Evolutionary conservation across 1,140 invertebrate genomes (phyloP), one percentile per base, ranked within the genome.

Genomic region (Bombus pyrosoma): DNA sequence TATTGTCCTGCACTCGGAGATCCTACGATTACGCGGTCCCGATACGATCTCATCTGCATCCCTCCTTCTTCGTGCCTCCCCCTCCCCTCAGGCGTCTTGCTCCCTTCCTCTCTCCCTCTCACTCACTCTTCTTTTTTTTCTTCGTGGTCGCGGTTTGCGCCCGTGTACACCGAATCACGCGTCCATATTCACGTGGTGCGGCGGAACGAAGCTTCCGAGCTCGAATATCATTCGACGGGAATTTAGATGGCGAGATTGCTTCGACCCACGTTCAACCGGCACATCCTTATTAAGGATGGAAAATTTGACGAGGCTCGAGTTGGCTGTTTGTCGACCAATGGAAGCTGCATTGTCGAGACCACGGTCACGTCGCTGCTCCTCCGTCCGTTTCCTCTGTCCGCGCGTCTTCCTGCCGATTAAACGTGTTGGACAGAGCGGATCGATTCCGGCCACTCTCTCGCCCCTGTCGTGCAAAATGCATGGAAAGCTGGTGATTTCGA

Each of bases 31-130:
- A 94, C 92, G 81, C 47, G 72, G n/a, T 22, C 1, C 72, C 90
- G 94, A 95, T 95, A 95, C 87, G 72, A 95, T 95, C 94, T 94
- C 94, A 95, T 95, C 94, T 95, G 93, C 94, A 95, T 95, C 92
- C 87, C 86, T 81, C 79, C 82, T 71, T 87, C 80, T 66, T 57
- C 73, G 10, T 10, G 5, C 18, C 18, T 37, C 22, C 32, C 0
- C 15, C 8, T 4, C 8, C 32, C 43, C 18, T 32, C 43, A 2
- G 13, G 68, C 32, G 64, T 28, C 39, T 37, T 57, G 43, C 41
- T 37, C 53, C 68, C 68, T 81, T n/a, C 69, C 66, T 69, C 66
- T 74, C 74, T 82, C 47, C 62, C 62, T 71, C 64, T 32, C 47
- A 74, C 72, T 83, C 74, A 62, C 28, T 57, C 62, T 1, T 41